Conservation (phyloP, 2,113 vertebrate genomes). For the human (Homo sapiens) region GRCh38 chr3:62128501-62129000, state of each 20-base stretch:
- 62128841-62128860: slow-evolving; percentile 39
- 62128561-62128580: not conserved
- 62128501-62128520: not conserved
- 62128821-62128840: slow-evolving; percentile 2
- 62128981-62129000: not conserved
- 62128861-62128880: slow-evolving; percentile 22
- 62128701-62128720: not conserved
- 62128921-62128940: not conserved
- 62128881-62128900: not conserved
- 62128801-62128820: slow-evolving; percentile 29
- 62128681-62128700: not conserved
- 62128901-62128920: slow-evolving; percentile 47
- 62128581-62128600: not conserved
- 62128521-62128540: not conserved
- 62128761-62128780: not conserved
- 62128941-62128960: not conserved
- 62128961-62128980: not conserved
- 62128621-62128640: not conserved
- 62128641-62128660: not conserved
- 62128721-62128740: not conserved
- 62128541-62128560: not conserved
- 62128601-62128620: not conserved
- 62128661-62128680: not conserved
- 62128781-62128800: not conserved
- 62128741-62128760: not conserved